These are phyloP conservation scores for Noctua pronuba DNA, from an alignment of 2,888 invertebrate genomes.

Conservation along the genomic window DNA sequence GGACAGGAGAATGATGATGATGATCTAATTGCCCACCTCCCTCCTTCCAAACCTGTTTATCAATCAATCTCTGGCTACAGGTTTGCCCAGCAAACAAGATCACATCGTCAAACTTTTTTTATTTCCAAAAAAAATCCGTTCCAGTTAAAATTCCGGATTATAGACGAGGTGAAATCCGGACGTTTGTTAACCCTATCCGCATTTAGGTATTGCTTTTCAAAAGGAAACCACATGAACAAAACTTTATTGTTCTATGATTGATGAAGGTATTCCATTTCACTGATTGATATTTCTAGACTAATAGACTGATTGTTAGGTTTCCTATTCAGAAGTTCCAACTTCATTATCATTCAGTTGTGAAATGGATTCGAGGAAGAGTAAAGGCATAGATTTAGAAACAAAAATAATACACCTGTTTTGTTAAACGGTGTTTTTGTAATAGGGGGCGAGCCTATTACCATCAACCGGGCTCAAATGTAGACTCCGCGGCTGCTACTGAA, in stretches of 20 bases:
- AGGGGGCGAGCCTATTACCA: no score
- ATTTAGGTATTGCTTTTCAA: constrained; percentile 16
- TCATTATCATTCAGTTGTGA: constrained; percentile 1
- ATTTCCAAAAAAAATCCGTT: not conserved
- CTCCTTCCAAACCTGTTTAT: not conserved
- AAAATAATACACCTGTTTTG: not conserved
- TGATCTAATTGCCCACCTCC: not conserved
- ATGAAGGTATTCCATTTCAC: constrained; percentile 29
- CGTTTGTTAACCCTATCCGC: not conserved
- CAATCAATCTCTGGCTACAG: not conserved
- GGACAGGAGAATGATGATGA: no score
- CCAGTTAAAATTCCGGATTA: no score
- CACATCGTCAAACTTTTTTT: not conserved
- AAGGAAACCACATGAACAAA: constrained; percentile 16
- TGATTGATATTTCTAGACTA: constrained; percentile 25
- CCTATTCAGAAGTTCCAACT: constrained; percentile 24
- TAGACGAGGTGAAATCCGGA: no score
- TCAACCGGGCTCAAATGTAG: no score
- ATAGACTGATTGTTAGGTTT: constrained; percentile 19
- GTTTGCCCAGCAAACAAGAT: not conserved
- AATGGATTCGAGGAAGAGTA: not conserved
- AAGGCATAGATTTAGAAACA: no score
- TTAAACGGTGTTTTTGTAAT: not conserved
- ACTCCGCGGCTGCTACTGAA: no score
- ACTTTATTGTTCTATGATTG: constrained; percentile 45